These are phyloP conservation scores for Xestoiulus laeticollis DNA, from an alignment of 2,888 invertebrate genomes.

Conservation along the genomic window DNA sequence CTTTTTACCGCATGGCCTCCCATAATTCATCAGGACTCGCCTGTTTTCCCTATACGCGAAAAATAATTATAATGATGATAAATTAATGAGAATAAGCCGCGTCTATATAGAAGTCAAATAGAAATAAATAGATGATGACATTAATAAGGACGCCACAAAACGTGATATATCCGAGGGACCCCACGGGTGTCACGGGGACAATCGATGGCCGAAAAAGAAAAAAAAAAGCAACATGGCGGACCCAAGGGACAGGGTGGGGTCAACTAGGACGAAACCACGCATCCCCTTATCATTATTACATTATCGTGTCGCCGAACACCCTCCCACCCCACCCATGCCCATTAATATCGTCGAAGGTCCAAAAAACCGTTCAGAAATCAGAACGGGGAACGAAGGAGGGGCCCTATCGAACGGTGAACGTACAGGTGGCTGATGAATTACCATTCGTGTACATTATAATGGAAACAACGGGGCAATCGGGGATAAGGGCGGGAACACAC, in stretches of 20 bases:
- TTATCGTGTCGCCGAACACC: background rate
- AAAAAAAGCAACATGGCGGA: background rate
- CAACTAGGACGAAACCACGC: background rate
- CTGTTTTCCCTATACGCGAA: background rate
- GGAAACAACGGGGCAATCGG: too few relatives aligned
- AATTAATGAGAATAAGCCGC: background rate
- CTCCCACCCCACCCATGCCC: background rate
- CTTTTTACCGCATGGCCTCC: background rate
- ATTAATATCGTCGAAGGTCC: too few relatives aligned
- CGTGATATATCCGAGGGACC: slow-evolving; percentile 26
- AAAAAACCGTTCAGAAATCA: too few relatives aligned
- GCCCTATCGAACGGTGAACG: too few relatives aligned
- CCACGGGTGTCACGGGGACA: background rate
- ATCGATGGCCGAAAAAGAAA: background rate
- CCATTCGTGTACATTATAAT: too few relatives aligned
- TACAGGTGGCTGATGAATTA: too few relatives aligned
- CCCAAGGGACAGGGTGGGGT: background rate
- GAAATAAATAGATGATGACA: slow-evolving; percentile 26
- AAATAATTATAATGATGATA: slow-evolving; percentile 26
- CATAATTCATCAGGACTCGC: background rate
- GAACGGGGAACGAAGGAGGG: too few relatives aligned
- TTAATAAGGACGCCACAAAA: background rate
- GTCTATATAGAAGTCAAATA: background rate
- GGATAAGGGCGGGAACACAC: too few relatives aligned
- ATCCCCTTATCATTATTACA: background rate